These are phyloP conservation scores for Craniophora ligustri DNA, from an alignment of 2,888 invertebrate species.

Conservation along the genomic window DNA sequence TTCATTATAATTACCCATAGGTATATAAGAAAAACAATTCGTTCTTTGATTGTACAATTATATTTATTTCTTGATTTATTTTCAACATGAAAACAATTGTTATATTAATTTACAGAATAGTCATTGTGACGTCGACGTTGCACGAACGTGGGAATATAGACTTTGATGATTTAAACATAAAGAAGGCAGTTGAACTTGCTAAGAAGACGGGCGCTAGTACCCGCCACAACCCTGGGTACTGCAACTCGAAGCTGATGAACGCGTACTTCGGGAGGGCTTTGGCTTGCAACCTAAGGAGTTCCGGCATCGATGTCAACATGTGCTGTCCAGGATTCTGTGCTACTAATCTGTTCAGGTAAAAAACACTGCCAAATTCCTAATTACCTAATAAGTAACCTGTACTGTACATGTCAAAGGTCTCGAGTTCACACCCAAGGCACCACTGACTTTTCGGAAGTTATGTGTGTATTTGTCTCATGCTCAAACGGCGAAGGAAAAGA, in stretches of 20 bases:
- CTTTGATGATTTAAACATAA: constrained; percentile 91
- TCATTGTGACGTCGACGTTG: constrained; percentile 92
- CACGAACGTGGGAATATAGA: constrained; percentile 91
- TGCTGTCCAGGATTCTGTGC: constrained; percentile 95
- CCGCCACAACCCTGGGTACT: constrained; percentile 90
- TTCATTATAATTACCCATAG: too few relatives aligned
- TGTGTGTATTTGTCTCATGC: too few relatives aligned
- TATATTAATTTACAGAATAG: constrained; percentile 85
- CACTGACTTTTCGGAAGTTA: too few relatives aligned
- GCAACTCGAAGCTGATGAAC: constrained; percentile 94
- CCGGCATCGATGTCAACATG: constrained; percentile 90
- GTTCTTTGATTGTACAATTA: not conserved
- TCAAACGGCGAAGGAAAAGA: too few relatives aligned
- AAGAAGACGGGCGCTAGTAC: constrained; percentile 68
- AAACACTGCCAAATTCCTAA: not conserved
- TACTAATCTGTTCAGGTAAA: constrained; percentile 92
- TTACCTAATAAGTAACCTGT: too few relatives aligned
- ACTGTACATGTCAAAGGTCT: too few relatives aligned
- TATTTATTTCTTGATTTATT: not conserved
- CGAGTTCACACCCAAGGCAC: too few relatives aligned
- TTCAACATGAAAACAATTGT: constrained; percentile 1
- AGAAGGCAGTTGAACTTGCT: constrained; percentile 79
- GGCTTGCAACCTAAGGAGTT: constrained; percentile 86
- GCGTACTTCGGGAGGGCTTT: constrained; percentile 91
- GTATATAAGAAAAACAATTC: too few relatives aligned